Percentiles rank a stretch among this genome's conserved stretches.
phyloP scores from a whole-genome alignment of 2,113 vertebrate species.

The Nycticebus coucang region DNA sequence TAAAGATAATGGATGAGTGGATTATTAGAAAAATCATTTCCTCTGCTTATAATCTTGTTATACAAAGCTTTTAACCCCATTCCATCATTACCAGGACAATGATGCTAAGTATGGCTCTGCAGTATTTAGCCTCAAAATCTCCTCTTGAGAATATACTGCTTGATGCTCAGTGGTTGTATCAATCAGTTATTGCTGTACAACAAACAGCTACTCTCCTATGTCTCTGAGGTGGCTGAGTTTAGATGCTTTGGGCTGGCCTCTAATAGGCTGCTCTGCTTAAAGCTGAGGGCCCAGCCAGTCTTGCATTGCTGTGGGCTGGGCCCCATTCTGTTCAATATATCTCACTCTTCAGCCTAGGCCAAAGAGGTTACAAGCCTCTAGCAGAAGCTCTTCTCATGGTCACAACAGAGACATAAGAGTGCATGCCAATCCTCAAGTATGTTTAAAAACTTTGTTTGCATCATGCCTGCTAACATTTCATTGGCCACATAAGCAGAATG shows the following conservation, averaged over 20 bases:
- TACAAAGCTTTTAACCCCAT: conserved; percentile 8
- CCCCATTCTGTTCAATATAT: neutral
- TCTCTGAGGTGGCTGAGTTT: neutral
- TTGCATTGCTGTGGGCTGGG: neutral
- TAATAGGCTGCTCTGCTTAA: neutral
- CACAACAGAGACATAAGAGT: neutral
- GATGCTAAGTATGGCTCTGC: neutral
- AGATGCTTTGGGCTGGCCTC: neutral
- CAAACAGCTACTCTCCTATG: neutral
- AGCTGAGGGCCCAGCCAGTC: neutral
- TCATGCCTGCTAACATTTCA: neutral
- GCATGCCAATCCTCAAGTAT: neutral
- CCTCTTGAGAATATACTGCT: neutral
- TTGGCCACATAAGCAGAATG: neutral
- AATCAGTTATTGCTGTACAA: neutral
- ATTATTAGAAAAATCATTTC: conserved; percentile 5
- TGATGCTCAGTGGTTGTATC: neutral
- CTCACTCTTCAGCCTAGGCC: neutral
- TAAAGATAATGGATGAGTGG: neutral
- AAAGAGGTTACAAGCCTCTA: neutral
- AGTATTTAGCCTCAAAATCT: neutral
- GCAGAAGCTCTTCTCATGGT: neutral
- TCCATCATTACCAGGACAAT: neutral
- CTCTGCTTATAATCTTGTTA: neutral
- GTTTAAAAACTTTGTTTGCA: neutral